phyloP scores from a whole-genome alignment of 2,797 vertebrate species.

The Lithobates pipiens region DNA sequence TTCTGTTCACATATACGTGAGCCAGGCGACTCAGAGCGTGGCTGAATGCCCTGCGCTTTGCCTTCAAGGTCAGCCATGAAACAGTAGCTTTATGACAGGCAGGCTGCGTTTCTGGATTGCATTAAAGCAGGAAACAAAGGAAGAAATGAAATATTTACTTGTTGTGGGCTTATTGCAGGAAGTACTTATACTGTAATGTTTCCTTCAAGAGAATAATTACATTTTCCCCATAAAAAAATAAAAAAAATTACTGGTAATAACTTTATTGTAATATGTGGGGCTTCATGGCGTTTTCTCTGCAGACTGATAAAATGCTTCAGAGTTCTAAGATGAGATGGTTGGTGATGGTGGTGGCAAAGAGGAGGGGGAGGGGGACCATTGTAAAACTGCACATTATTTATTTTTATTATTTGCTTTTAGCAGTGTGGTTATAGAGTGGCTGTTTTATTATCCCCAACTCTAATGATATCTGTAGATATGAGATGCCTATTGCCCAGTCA shows the following conservation, averaged over 20 bases:
- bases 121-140: conserved; percentile 35
- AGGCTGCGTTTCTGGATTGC: background rate
- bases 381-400: too few relatives aligned
- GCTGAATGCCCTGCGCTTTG: background rate
- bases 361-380: too few relatives aligned
- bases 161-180: conserved; percentile 40
- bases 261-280: background rate
- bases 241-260: conserved; percentile 1
- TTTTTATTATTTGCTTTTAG: too few relatives aligned
- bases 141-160: conserved; percentile 45
- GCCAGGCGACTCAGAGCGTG: background rate
- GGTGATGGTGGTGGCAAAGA: too few relatives aligned
- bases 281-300: background rate
- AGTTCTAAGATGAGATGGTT: too few relatives aligned
- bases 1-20: background rate
- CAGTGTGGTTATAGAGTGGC: too few relatives aligned
- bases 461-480: too few relatives aligned
- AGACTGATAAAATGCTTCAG: background rate
- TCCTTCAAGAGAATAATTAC: conserved; percentile 41
- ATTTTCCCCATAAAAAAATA: conserved; percentile 58
- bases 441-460: too few relatives aligned
- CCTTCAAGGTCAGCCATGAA: conserved; percentile 26
- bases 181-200: conserved; percentile 24
- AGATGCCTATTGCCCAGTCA: too few relatives aligned
- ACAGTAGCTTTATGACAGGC: background rate